Evolutionary conservation across 2,888 invertebrate species (phyloP), one percentile per base, ranked within the genome.

Genomic region (Folsomia candida): DNA sequence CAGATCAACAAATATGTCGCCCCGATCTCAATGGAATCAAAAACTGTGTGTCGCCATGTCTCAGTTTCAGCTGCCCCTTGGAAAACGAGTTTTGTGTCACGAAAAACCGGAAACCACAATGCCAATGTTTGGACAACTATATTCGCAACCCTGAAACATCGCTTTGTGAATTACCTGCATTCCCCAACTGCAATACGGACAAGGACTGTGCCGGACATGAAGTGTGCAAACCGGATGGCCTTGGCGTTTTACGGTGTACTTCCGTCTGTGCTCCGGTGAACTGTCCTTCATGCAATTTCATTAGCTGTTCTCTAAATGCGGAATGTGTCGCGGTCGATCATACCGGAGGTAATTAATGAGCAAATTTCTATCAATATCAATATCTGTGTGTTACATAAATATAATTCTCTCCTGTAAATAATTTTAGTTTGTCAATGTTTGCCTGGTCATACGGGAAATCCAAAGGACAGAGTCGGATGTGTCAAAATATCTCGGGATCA

Each of bases 401-500:
- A n/a, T 26, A 37, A 60, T 25, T 47, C n/a, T 57, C 0, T 64
- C 25, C 22, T 60, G n/a, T n/a, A n/a, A n/a, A n/a, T n/a, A n/a
- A n/a, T n/a, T n/a, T n/a, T 18, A 54, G 6, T 64, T n/a, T 97
- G 96, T 82, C 90, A 92, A 81, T 97, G 96, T 82, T 84, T 91
- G 22, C 84, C 88, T 51, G 94, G 93, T 2, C 96, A 88, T 83
- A 88, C 89, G 14, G 96, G 96, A 51, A 95, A 96, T 85, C 92
- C 94, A 22, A 93, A 93, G 81, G 92, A 94, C 81, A 88, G 95
- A 26, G 89, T 89, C 77, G 95, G 95, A n/a, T 95, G 95, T 81
- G 87, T 88, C 79, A 87, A 87, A 18, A 83, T 89, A 1, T 86
- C 88, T 20, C 89, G 88, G 82, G 89, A 93, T 80, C 88, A 90